A percentile compares a stretch with the other conserved stretches of the same genome.
These are phyloP conservation scores for Hypercompe scribonia DNA, from an alignment of 2,888 invertebrate species.

Conservation along the genomic window DNA sequence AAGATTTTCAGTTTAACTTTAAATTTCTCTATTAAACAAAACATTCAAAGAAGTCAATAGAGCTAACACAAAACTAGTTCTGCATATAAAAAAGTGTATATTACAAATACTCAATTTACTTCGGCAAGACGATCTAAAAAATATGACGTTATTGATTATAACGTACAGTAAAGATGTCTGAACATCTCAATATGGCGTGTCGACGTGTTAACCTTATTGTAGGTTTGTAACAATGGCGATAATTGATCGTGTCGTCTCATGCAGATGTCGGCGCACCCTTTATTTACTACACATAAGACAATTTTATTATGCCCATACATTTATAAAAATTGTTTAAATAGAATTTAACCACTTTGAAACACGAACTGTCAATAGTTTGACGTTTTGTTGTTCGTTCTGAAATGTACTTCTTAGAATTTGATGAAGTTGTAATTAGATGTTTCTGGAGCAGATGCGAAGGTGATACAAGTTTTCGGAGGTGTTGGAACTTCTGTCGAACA, in stretches of 20 bases:
- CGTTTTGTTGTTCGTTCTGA: constrained; percentile 49
- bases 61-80: too few relatives aligned
- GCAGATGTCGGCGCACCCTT: constrained; percentile 76
- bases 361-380: constrained; percentile 70
- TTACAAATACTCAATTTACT: background rate
- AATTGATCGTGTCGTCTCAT: constrained; percentile 80
- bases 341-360: constrained; percentile 15
- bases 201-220: constrained; percentile 76
- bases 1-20: too few relatives aligned
- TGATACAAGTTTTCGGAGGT: background rate
- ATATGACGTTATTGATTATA: constrained; percentile 20
- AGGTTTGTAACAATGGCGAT: constrained; percentile 74
- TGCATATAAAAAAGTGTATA: background rate
- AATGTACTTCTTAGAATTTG: constrained; percentile 30
- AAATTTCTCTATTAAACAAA: too few relatives aligned
- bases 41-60: too few relatives aligned
- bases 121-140: background rate
- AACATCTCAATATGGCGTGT: constrained; percentile 72
- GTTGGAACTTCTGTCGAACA: constrained; percentile 1
- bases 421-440: constrained; percentile 32
- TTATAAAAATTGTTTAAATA: constrained; percentile 64
- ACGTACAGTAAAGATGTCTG: constrained; percentile 30
- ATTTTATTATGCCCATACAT: constrained; percentile 70
- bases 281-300: constrained; percentile 59
- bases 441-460: constrained; percentile 18